Base-by-base conservation (phyloP, 2,888 invertebrate species). In the Thecocarcelia acutangulata region DNA sequence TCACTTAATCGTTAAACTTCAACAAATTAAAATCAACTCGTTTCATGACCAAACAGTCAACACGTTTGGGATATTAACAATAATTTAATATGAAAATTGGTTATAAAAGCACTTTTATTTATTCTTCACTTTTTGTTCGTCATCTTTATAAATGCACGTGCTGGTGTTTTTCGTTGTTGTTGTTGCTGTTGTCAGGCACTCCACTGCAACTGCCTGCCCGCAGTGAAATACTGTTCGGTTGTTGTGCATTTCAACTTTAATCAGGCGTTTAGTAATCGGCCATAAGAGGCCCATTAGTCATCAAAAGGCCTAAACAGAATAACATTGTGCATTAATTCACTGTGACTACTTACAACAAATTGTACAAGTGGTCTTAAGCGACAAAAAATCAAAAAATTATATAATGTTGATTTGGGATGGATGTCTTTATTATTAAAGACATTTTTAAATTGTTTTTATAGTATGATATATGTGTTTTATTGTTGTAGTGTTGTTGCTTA, bases 51-150 rank as follows among this genome's bases (percentile, higher is more conserved):
- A 77, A 37, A 19, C 44, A 72, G 63, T 66, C 70, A 73, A 42
- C 82, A 82, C 82, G 82, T 82, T 78, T 78, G 59, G 52, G 58
- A 64, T 56, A 82, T 78, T 75, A 74, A 76, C 64, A 52, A 78
- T 69, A 78, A 82, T 66, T 78, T 76, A 50, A 81, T 81, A 73
- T 61, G 52, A 73, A 78, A 78, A 73, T 58, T 72, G 72, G 42
- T 78, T 44, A 17, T 66, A 50, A 58, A n/a, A 50, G 17, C 42
- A 28, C 3, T 61, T 61, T 61, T 40, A 52, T 33, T 52, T 24
- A 19, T 21, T 42, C 42, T 52, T 40, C 17, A 42, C 11, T 24
- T 17, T 28, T 44, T 70, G 1, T 12, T 33, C 33, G 1, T 33
- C 33, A 9, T 15, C 19, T 46, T 44, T 24, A 52, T 40, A 17